Conservation (phyloP, 2,888 invertebrate species). For the Clivina fossor region DNA sequence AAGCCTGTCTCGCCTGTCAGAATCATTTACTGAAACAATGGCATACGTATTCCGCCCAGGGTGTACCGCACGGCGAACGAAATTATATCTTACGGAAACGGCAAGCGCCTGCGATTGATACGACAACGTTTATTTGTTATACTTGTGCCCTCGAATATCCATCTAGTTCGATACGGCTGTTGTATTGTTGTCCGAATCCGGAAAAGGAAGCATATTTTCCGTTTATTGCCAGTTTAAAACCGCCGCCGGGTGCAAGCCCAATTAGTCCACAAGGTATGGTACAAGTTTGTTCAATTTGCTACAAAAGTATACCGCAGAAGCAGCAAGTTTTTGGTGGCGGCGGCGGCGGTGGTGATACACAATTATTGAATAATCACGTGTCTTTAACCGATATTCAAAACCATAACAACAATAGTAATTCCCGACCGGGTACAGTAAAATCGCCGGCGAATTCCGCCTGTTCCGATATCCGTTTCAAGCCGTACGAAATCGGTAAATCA, state of each 20-base stretch:
- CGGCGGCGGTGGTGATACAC: constrained; percentile 20
- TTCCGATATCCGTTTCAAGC: constrained; percentile 62
- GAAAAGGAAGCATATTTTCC: constrained; percentile 90
- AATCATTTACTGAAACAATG: constrained; percentile 86
- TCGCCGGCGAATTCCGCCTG: constrained; percentile 58
- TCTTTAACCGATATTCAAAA: constrained; percentile 51
- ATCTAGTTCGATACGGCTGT: constrained; percentile 75
- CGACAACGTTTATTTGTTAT: constrained; percentile 83
- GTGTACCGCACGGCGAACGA: constrained; percentile 74
- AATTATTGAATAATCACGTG: constrained; percentile 48
- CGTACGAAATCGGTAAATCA: constrained; percentile 59
- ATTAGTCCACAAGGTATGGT: constrained; percentile 90
- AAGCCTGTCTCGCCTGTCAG: constrained; percentile 83
- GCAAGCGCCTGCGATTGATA: constrained; percentile 64
- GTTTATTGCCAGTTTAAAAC: constrained; percentile 78
- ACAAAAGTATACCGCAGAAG: constrained; percentile 78
- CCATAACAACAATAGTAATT: constrained; percentile 45
- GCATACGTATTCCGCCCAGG: constrained; percentile 64
- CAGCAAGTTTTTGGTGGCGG: constrained; percentile 67
- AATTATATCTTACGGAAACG: constrained; percentile 80
- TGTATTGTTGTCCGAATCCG: constrained; percentile 82
- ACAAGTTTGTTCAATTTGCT: constrained; percentile 84
- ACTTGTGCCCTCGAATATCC: constrained; percentile 83
- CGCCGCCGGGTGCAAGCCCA: constrained; percentile 83
- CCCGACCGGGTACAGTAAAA: constrained; percentile 56